Evolutionary conservation across 2,797 vertebrate genomes (phyloP).

Genomic region (Chelmon rostratus): DNA sequence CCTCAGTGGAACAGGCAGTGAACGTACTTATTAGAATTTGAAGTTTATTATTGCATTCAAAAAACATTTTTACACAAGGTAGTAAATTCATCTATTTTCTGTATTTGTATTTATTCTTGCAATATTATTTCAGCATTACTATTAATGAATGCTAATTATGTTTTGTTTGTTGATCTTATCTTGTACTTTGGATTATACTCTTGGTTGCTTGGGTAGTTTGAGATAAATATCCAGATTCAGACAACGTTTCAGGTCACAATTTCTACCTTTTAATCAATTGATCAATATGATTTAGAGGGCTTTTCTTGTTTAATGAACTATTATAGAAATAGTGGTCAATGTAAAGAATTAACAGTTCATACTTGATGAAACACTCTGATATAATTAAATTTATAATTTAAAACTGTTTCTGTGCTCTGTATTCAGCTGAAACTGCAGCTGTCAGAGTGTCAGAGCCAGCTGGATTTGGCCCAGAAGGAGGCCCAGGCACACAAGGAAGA

Average conservation of each 20-base stretch:
- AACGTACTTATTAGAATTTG: background rate
- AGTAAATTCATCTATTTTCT: background rate
- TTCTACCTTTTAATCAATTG: background rate
- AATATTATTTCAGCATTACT: background rate
- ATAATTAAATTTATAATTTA: no score
- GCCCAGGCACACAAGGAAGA: slow-evolving; percentile 90
- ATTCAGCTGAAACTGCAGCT: slow-evolving; percentile 90
- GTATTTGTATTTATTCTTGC: background rate
- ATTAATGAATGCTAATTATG: background rate
- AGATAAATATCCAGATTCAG: background rate
- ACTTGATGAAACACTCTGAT: background rate
- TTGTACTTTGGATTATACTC: background rate
- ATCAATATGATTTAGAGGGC: background rate
- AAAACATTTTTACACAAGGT: background rate
- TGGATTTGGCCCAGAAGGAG: slow-evolving; percentile 89
- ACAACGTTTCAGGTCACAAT: background rate
- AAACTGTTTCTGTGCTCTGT: slow-evolving; percentile 32
- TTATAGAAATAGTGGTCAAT: background rate
- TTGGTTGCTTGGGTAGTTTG: background rate
- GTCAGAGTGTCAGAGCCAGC: slow-evolving; percentile 87
- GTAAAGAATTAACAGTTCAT: background rate
- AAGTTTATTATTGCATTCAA: background rate
- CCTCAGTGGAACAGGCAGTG: background rate
- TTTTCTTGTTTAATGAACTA: background rate
- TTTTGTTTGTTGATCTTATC: background rate